These are phyloP conservation scores for Epinephelus fuscoguttatus DNA, from an alignment of 2,113 vertebrate species.

Conservation along the genomic window DNA sequence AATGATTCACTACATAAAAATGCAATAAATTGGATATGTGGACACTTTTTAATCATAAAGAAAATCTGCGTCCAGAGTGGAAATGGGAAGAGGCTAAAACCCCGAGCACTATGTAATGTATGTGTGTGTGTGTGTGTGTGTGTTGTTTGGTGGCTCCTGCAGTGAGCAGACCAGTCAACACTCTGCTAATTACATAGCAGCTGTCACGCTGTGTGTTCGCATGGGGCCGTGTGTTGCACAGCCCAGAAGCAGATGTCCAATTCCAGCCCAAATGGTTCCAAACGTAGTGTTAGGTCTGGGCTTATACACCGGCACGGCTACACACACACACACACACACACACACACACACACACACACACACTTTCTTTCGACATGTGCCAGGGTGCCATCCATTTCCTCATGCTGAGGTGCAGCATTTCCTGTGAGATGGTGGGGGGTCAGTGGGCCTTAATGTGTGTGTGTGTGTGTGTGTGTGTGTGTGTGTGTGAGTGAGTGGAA, in stretches of 20 bases:
- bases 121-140: slow-evolving; percentile 46
- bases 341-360: slow-evolving; percentile 39
- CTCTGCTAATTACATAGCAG: slow-evolving; percentile 83
- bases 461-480: slow-evolving; percentile 41
- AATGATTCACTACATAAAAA: neutral
- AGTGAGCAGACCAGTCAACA: slow-evolving; percentile 78
- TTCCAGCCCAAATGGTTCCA: slow-evolving; percentile 81
- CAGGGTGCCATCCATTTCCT: slow-evolving; percentile 85
- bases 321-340: slow-evolving; percentile 45
- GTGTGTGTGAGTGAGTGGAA: slow-evolving; percentile 63
- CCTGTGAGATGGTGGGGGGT: slow-evolving; percentile 77
- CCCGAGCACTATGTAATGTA: slow-evolving; percentile 20
- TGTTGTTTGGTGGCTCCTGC: slow-evolving; percentile 65
- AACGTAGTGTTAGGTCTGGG: slow-evolving; percentile 76
- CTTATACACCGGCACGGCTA: slow-evolving; percentile 41
- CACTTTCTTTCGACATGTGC: slow-evolving; percentile 80
- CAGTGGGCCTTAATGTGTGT: slow-evolving; percentile 54
- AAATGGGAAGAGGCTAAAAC: slow-evolving; percentile 18
- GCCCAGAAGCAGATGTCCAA: slow-evolving; percentile 82
- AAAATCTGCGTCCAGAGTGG: slow-evolving; percentile 7
- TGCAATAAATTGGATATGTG: neutral
- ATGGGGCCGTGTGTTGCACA: slow-evolving; percentile 75
- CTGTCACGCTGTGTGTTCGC: slow-evolving; percentile 77
- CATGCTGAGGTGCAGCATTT: slow-evolving; percentile 82
- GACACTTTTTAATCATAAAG: neutral